Evolutionary conservation across 2,888 invertebrate genomes (phyloP).

Genomic region (Phortica okadai): DNA sequence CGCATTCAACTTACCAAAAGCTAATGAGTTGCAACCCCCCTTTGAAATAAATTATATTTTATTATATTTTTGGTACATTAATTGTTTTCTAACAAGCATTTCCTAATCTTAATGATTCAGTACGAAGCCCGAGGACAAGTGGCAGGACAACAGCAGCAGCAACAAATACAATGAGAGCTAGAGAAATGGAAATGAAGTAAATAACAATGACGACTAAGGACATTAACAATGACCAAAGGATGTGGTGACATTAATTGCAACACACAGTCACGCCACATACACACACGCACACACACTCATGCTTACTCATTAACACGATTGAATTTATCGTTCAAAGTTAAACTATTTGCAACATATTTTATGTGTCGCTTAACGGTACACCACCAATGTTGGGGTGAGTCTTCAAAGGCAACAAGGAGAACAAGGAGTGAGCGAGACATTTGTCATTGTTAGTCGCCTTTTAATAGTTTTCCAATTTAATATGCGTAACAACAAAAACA

Average conservation of each 20-base stretch:
- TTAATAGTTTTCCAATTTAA: slow-evolving; percentile 43
- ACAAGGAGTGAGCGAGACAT: too few species aligned
- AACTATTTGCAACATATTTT: slow-evolving; percentile 64
- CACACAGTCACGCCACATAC: neutral
- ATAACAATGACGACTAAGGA: slow-evolving; percentile 53
- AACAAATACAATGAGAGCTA: neutral
- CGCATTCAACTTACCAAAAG: too few species aligned
- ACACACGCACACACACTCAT: slow-evolving; percentile 40
- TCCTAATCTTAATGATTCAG: too few species aligned
- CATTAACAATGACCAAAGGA: slow-evolving; percentile 71
- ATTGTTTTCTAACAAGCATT: too few species aligned
- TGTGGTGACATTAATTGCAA: slow-evolving; percentile 71
- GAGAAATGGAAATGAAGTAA: slow-evolving; percentile 38
- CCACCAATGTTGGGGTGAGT: too few species aligned
- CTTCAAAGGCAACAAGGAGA: too few species aligned
- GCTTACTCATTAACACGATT: slow-evolving; percentile 67
- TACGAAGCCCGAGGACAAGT: too few species aligned
- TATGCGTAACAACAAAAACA: slow-evolving; percentile 37
- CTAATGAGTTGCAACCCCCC: too few species aligned
- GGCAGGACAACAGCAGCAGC: too few species aligned
- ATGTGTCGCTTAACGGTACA: slow-evolving; percentile 54
- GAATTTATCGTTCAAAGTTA: slow-evolving; percentile 62
- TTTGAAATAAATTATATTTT: too few species aligned
- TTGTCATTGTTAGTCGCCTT: neutral
- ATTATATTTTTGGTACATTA: too few species aligned